Evolutionary conservation across 2,797 vertebrate species (phyloP), one percentile per base, ranked within the genome.

Genomic region (Sebastes steindachneri): DNA sequence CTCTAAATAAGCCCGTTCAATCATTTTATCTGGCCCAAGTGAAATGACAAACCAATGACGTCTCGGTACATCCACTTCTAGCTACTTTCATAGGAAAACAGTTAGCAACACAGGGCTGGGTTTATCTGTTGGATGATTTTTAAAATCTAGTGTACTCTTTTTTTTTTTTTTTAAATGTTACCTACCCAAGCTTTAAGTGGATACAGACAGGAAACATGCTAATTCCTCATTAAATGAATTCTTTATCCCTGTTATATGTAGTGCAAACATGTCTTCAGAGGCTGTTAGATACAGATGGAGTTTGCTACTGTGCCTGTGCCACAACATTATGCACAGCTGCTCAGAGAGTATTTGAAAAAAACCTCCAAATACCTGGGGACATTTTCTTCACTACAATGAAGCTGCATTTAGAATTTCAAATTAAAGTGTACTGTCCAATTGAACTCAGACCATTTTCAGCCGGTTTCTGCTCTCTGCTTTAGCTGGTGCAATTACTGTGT

Each of bases 401-500:
- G 65, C 66, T 8, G 23, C 53, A 60, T 81, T 87, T 59, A 33
- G 26, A 75, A 57, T 86, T 83, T 73, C 23, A 80, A 68, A 80
- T 85, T 60, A 67, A 86, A 79, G 54, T 67, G 31, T 25, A 63
- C 48, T 67, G 63, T 84, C 57, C 71, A 70, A 59, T 74, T 77
- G 76, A 77, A 68, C 73, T 72, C 5, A 14, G 54, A 28, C 58
- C 41, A 11, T 78, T 83, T 85, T 9, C 77, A 33, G 68, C 59
- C 59, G 21, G 28, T 71, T 81, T 60, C 73, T 29, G 23, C 82
- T 5, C 73, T n/a, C 4, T 26, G 45, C 75, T 66, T 64, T n/a
- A 26, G 54, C 77, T 37, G 71, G 10, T 70, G 75, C 77, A 80
- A 78, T 89, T 73, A 71, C 74, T 55, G 59, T 68, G 59, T 82